These are phyloP conservation scores for Drosophila tripunctata DNA, from an alignment of 2,888 invertebrate species.

Conservation along the genomic window DNA sequence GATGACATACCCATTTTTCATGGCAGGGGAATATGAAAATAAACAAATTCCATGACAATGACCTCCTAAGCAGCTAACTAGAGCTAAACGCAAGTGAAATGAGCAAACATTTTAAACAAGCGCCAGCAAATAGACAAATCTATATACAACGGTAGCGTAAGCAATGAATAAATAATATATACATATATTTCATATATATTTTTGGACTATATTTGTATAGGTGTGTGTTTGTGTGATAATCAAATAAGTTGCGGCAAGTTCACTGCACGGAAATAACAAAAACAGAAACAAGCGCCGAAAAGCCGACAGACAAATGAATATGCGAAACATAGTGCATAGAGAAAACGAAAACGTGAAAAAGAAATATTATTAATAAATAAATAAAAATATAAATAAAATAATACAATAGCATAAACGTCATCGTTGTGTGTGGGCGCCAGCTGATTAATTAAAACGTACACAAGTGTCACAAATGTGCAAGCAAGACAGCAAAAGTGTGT, in stretches of 20 bases:
- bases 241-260: conserved; percentile 64
- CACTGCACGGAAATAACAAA: conserved; percentile 69
- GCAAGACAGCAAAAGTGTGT: background rate
- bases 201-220: conserved; percentile 22
- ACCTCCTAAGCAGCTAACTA: conserved; percentile 61
- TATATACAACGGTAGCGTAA: background rate
- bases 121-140: conserved; percentile 21
- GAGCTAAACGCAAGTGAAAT: conserved; percentile 39
- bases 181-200: conserved; percentile 24
- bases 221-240: conserved; percentile 47
- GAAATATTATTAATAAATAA: conserved; percentile 37
- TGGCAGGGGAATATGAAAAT: conserved; percentile 37
- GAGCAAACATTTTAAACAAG: conserved; percentile 58
- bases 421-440: conserved; percentile 37
- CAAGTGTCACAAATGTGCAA: conserved; percentile 15
- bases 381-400: conserved; percentile 29
- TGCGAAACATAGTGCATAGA: conserved; percentile 27
- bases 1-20: no score
- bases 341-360: conserved; percentile 29
- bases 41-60: conserved; percentile 71
- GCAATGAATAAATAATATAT: conserved; percentile 11
- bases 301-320: conserved; percentile 10
- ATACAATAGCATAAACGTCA: conserved; percentile 48
- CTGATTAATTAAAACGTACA: conserved; percentile 51
- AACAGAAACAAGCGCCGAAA: conserved; percentile 42